A percentile compares a stretch with the other conserved stretches of the same genome.
Evolutionary conservation across 1,140 invertebrate genomes (phyloP).

Genomic region (Heliconius himera): DNA sequence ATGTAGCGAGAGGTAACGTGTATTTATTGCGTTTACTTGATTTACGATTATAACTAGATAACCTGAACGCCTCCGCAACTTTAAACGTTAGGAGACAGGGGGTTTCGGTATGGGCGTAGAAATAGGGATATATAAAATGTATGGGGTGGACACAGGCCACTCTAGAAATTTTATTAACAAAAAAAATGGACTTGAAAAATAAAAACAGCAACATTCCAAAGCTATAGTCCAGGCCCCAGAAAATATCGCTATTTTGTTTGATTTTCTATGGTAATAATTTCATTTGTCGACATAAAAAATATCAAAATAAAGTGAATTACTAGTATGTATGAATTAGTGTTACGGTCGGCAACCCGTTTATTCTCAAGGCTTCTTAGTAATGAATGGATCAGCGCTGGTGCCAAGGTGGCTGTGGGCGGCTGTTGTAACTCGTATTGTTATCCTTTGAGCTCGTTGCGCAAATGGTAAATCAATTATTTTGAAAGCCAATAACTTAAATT

Average conservation of each 20-base stretch:
- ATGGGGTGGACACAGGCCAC: too few species aligned
- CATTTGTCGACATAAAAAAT: neutral
- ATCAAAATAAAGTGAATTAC: neutral
- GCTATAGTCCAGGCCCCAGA: too few species aligned
- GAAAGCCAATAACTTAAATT: neutral
- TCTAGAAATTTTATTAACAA: too few species aligned
- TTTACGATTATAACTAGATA: neutral
- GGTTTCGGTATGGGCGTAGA: too few species aligned
- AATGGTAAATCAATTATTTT: slow-evolving; percentile 20
- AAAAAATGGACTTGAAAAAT: too few species aligned
- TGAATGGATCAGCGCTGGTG: slow-evolving; percentile 37
- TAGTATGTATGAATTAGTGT: slow-evolving; percentile 21
- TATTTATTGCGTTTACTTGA: neutral
- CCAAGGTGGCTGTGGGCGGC: slow-evolving; percentile 42
- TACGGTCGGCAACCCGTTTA: slow-evolving; percentile 28
- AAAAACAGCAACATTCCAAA: too few species aligned
- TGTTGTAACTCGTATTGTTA: slow-evolving; percentile 43
- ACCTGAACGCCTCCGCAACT: too few species aligned
- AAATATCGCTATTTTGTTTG: too few species aligned
- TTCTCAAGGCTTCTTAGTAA: slow-evolving; percentile 37
- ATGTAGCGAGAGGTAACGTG: neutral
- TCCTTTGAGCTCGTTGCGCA: slow-evolving; percentile 35
- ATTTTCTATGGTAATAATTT: neutral
- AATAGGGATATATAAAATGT: too few species aligned
- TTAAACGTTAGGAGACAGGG: too few species aligned